A percentile compares a stretch with the other conserved stretches of the same genome.
Evolutionary conservation across 37 sponge, comb jelly and placozoan genomes (phyloP).

Genomic region (Hexactinellida sp.): DNA sequence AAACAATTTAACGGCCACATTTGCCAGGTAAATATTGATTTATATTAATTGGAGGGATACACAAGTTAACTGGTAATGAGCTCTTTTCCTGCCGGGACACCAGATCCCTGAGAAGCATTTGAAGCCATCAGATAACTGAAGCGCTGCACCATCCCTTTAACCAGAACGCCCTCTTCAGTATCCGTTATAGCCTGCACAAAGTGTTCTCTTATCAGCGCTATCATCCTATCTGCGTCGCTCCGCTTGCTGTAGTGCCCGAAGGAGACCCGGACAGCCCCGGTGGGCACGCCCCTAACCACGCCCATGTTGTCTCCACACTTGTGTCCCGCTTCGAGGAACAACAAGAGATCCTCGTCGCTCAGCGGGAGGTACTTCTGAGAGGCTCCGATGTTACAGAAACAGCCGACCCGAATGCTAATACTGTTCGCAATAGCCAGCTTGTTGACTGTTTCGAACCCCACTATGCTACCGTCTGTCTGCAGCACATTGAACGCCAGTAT

Average conservation of each 20-base stretch:
- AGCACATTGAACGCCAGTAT: constrained; percentile 72
- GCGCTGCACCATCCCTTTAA: too few relatives aligned
- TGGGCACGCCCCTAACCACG: constrained; percentile 63
- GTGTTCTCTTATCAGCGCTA: constrained; percentile 33
- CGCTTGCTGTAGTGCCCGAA: constrained; percentile 74
- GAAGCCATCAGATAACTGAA: too few relatives aligned
- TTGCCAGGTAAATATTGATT: too few relatives aligned
- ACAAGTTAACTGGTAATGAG: too few relatives aligned
- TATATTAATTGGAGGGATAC: too few relatives aligned
- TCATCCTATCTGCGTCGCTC: constrained; percentile 39
- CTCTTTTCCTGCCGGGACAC: too few relatives aligned
- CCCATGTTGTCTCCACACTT: constrained; percentile 76
- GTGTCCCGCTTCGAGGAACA: constrained; percentile 67
- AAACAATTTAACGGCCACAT: too few relatives aligned
- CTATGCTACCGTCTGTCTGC: constrained; percentile 33
- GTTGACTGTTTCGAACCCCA: constrained; percentile 68
- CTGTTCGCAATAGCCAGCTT: constrained; percentile 35
- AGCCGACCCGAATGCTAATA: constrained; percentile 80
- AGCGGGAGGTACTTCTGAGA: constrained; percentile 58
- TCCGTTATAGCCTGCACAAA: too few relatives aligned
- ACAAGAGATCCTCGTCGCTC: constrained; percentile 21
- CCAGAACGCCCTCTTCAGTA: too few relatives aligned
- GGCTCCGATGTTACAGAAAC: constrained; percentile 89
- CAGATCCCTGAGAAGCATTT: too few relatives aligned
- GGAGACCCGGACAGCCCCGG: constrained; percentile 73